phyloP scores from a whole-genome alignment of 2,113 vertebrate species.

The Cynopterus brachyotis region DNA sequence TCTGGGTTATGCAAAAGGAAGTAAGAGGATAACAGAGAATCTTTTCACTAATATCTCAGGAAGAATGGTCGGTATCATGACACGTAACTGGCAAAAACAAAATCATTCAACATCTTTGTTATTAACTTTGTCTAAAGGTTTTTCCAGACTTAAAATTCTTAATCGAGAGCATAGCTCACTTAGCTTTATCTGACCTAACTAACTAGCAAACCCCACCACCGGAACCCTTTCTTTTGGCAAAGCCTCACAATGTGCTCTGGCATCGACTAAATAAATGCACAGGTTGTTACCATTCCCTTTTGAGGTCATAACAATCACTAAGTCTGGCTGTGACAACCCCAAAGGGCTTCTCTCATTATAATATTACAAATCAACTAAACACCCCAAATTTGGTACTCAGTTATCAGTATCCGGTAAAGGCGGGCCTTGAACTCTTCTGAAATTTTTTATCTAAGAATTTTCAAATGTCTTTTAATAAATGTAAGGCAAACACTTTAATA shows the following conservation, averaged over 20 bases:
- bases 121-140: background rate
- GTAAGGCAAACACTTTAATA: conserved; percentile 22
- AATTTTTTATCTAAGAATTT: background rate
- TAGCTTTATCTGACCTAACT: background rate
- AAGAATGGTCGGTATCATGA: background rate
- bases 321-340: background rate
- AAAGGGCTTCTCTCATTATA: background rate
- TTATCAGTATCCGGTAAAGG: background rate
- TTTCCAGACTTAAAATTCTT: conserved; percentile 6
- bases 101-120: background rate
- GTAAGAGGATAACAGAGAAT: background rate
- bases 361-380: background rate
- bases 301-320: background rate
- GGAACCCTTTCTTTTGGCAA: background rate
- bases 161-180: conserved; percentile 23
- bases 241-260: background rate
- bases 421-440: background rate
- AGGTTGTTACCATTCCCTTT: background rate
- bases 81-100: conserved; percentile 8
- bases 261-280: background rate
- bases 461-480: conserved; percentile 9
- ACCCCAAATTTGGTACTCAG: background rate
- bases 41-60: background rate
- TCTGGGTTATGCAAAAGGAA: background rate
- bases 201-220: background rate